A percentile compares a stretch with the other conserved stretches of the same genome.
Evolutionary conservation across 2,888 invertebrate genomes (phyloP).

Genomic region (Neuroscelio doddi): DNA sequence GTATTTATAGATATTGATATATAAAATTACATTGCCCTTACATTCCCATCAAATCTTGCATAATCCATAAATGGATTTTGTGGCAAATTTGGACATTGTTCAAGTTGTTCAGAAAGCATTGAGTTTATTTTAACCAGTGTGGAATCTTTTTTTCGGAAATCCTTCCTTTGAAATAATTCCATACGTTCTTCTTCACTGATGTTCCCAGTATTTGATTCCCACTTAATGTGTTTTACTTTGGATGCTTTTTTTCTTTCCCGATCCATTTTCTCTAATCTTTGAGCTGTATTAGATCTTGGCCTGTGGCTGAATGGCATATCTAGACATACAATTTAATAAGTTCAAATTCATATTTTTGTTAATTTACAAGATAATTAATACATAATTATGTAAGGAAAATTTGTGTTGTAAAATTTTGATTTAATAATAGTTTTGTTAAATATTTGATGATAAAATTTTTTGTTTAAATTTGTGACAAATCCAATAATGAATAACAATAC

Average conservation of each 20-base stretch:
- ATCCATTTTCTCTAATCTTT: conserved; percentile 90
- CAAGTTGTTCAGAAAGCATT: conserved; percentile 82
- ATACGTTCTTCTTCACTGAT: conserved; percentile 76
- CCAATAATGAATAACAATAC: background rate
- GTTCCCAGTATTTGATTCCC: conserved; percentile 76
- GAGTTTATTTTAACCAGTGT: conserved; percentile 73
- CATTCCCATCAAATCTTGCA: conserved; percentile 92
- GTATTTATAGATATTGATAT: background rate
- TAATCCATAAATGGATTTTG: conserved; percentile 92
- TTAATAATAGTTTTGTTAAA: too few species aligned
- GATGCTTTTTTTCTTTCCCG: conserved; percentile 86
- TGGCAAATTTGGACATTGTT: conserved; percentile 83
- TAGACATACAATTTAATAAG: conserved; percentile 42
- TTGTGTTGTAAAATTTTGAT: too few species aligned
- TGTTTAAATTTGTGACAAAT: conserved; percentile 1
- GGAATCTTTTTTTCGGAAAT: conserved; percentile 61
- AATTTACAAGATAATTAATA: background rate
- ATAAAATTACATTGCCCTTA: conserved; percentile 43
- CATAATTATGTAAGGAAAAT: too few species aligned
- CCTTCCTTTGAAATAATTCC: conserved; percentile 76
- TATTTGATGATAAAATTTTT: too few species aligned
- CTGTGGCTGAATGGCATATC: conserved; percentile 75
- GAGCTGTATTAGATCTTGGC: conserved; percentile 90
- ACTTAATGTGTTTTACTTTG: conserved; percentile 83
- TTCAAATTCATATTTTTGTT: background rate